Evolutionary conservation across 2,113 vertebrate genomes (phyloP).

Genomic region (Gobio gobio): DNA sequence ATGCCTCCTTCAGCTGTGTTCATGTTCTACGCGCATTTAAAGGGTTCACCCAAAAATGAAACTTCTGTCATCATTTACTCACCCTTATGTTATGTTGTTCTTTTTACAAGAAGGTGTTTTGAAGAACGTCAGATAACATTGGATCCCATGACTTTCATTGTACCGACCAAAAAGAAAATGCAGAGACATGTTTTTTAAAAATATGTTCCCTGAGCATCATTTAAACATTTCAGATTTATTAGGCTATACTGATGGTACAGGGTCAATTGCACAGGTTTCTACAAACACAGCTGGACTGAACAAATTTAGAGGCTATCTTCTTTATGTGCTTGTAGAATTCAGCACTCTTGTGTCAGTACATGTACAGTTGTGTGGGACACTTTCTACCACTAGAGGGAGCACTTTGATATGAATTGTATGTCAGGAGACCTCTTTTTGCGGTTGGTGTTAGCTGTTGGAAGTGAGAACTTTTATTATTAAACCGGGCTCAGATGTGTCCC

Average conservation of each 20-base stretch:
- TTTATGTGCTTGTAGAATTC: not conserved
- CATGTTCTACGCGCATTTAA: not conserved
- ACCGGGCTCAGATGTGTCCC: not conserved
- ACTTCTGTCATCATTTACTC: not conserved
- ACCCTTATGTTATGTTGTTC: not conserved
- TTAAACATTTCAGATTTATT: not conserved
- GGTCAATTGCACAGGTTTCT: not conserved
- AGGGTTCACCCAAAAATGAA: not conserved
- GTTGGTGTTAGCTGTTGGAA: constrained; percentile 17
- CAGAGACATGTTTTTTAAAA: too few species aligned
- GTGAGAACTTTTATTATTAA: constrained; percentile 17
- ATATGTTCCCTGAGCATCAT: too few species aligned
- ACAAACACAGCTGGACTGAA: not conserved
- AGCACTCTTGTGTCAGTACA: not conserved
- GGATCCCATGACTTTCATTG: not conserved
- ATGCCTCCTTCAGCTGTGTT: not conserved
- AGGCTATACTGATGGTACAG: not conserved
- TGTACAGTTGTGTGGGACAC: not conserved
- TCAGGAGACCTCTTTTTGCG: not conserved
- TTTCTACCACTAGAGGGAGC: constrained; percentile 39
- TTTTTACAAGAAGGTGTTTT: not conserved
- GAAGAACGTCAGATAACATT: not conserved
- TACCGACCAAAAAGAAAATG: not conserved
- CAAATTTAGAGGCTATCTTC: not conserved
- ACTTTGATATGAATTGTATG: constrained; percentile 17